These are phyloP conservation scores for Ictidomys tridecemlineatus DNA, from an alignment of 2,113 vertebrate genomes.

Conservation along the genomic window DNA sequence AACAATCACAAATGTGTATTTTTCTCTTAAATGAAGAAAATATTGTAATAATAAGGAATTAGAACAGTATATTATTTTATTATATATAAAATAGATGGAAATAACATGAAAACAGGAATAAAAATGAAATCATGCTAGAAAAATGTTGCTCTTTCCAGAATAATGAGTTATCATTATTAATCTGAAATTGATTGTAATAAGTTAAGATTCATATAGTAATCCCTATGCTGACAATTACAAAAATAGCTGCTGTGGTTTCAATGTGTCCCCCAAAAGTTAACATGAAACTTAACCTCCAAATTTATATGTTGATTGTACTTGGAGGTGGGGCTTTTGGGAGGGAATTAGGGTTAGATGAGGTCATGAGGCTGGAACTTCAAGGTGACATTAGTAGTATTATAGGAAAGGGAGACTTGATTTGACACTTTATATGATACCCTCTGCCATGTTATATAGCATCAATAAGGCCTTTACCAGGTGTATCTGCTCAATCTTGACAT, in stretches of 20 bases:
- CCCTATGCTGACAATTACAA: background rate
- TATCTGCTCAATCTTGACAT: background rate
- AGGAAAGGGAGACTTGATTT: background rate
- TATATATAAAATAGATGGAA: background rate
- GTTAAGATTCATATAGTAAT: background rate
- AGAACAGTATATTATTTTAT: background rate
- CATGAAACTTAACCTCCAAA: background rate
- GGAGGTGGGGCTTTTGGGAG: background rate
- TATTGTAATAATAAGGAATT: background rate
- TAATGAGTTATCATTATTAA: too few species aligned
- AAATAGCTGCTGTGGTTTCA: background rate
- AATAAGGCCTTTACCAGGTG: background rate
- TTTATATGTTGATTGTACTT: background rate
- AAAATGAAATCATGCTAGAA: background rate
- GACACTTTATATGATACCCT: too few species aligned
- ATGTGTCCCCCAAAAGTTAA: background rate
- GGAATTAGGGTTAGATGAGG: background rate
- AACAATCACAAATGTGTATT: background rate
- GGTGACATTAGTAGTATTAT: too few species aligned
- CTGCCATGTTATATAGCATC: background rate
- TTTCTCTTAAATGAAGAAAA: background rate
- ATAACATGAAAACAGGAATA: background rate
- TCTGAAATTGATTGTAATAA: background rate
- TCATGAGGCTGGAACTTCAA: background rate
- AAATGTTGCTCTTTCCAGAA: conserved; percentile 8